These are phyloP conservation scores for Brachyalestes nurse DNA, from an alignment of 2,797 vertebrate genomes.

Conservation along the genomic window DNA sequence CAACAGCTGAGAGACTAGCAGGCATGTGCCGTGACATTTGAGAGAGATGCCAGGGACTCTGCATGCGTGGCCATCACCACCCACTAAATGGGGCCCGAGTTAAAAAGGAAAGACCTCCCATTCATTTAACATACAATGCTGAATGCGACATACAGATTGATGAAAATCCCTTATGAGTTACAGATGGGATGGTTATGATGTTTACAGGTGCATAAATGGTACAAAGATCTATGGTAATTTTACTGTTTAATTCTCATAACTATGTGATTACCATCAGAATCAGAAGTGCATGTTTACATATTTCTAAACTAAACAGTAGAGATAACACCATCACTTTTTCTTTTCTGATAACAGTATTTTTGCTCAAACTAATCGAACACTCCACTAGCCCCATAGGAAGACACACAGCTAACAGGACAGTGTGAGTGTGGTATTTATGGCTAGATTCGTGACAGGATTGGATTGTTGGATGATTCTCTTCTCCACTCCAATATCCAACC, in stretches of 20 bases:
- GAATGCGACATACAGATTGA: slow-evolving; percentile 5
- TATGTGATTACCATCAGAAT: not conserved
- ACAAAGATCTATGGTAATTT: not conserved
- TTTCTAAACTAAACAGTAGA: too few species aligned
- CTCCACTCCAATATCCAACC: too few species aligned
- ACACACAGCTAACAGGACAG: too few species aligned
- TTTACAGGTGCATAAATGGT: not conserved
- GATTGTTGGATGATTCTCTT: too few species aligned
- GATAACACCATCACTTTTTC: too few species aligned
- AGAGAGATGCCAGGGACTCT: slow-evolving; percentile 50
- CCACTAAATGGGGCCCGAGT: slow-evolving; percentile 12
- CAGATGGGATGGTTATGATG: not conserved
- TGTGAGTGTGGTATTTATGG: too few species aligned
- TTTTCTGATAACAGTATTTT: too few species aligned
- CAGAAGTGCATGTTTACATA: too few species aligned
- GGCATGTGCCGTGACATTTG: slow-evolving; percentile 60
- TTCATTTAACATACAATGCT: slow-evolving; percentile 2
- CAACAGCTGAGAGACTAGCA: slow-evolving; percentile 56
- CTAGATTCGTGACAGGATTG: too few species aligned
- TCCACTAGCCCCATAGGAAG: too few species aligned
- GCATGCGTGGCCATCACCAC: slow-evolving; percentile 44
- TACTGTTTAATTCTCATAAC: not conserved
- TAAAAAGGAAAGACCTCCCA: not conserved
- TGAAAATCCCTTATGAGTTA: not conserved
- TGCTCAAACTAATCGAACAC: too few species aligned